Percentiles rank a stretch among this genome's conserved stretches.
These are phyloP conservation scores for Alviniconcha strummeri DNA, from an alignment of 2,888 invertebrate species.

Conservation along the genomic window DNA sequence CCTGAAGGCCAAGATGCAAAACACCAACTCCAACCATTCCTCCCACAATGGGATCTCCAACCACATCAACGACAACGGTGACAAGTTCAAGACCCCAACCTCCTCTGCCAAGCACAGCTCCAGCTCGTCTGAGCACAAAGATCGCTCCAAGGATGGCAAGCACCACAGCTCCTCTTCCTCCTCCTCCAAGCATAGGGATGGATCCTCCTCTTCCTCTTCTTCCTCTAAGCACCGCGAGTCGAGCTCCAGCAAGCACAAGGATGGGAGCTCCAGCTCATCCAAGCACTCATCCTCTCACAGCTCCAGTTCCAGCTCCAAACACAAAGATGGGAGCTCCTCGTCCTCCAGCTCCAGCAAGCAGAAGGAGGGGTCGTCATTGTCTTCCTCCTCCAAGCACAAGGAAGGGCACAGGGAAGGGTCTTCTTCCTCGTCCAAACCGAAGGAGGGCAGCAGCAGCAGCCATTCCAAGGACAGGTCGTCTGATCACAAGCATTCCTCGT, in stretches of 20 bases:
- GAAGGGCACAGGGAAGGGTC: too few relatives aligned
- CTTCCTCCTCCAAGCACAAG: conserved; percentile 41
- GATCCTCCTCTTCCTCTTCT: conserved; percentile 41
- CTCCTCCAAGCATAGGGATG: conserved; percentile 41
- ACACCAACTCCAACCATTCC: background rate
- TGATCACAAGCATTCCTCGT: conserved; percentile 26
- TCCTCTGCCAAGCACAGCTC: conserved; percentile 28
- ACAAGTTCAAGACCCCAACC: background rate
- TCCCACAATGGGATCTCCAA: conserved; percentile 5
- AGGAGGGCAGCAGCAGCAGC: conserved; percentile 40
- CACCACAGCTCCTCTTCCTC: conserved; percentile 46
- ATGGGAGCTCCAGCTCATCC: conserved; percentile 36
- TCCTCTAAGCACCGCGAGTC: conserved; percentile 46
- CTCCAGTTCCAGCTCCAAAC: conserved; percentile 38
- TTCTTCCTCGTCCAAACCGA: conserved; percentile 39
- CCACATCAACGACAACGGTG: conserved; percentile 3
- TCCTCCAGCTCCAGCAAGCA: conserved; percentile 45
- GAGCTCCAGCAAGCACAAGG: conserved; percentile 39
- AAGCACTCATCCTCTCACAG: conserved; percentile 38
- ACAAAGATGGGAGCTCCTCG: conserved; percentile 39
- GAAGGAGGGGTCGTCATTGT: conserved; percentile 38
- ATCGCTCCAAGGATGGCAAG: conserved; percentile 39
- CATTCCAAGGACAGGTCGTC: conserved; percentile 28
- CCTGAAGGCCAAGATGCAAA: conserved; percentile 39
- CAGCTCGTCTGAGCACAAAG: conserved; percentile 48